These are phyloP conservation scores for Calidris pugnax DNA, from an alignment of 2,113 vertebrate genomes.

Conservation along the genomic window DNA sequence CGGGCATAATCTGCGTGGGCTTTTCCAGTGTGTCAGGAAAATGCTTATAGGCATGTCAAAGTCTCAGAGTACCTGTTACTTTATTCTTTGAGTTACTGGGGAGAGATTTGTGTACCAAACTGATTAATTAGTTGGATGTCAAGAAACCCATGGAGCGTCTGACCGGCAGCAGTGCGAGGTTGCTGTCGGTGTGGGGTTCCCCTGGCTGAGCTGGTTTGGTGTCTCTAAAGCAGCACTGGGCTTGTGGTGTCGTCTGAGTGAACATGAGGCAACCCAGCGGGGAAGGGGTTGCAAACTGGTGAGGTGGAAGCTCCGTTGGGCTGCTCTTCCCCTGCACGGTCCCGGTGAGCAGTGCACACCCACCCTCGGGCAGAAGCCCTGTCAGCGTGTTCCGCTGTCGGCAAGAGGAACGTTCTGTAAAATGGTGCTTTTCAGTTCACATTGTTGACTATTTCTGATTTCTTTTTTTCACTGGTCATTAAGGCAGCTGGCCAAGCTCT, in stretches of 20 bases:
- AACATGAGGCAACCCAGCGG: fast-evolving
- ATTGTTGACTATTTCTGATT: not conserved
- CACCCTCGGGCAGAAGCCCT: fast-evolving
- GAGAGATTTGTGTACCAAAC: not conserved
- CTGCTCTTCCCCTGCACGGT: fast-evolving
- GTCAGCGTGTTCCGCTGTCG: not conserved
- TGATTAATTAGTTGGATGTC: not conserved
- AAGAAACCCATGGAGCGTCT: not conserved
- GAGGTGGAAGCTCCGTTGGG: not conserved
- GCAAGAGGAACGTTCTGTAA: not conserved
- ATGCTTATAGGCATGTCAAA: not conserved
- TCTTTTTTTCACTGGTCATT: not conserved
- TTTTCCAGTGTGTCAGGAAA: not conserved
- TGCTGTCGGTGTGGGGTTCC: fast-evolving
- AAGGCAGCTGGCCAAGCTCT: not conserved
- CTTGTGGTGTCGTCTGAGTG: fast-evolving
- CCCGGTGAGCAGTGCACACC: not conserved
- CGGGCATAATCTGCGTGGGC: not conserved
- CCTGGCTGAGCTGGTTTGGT: not conserved
- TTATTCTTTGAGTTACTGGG: not conserved
- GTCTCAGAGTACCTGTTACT: not conserved
- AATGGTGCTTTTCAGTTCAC: fast-evolving
- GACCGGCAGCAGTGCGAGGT: fast-evolving
- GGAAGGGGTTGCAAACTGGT: not conserved
- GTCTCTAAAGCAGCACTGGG: not conserved